phyloP scores from a whole-genome alignment of 2,888 invertebrate species.

The Doris montereyensis region DNA sequence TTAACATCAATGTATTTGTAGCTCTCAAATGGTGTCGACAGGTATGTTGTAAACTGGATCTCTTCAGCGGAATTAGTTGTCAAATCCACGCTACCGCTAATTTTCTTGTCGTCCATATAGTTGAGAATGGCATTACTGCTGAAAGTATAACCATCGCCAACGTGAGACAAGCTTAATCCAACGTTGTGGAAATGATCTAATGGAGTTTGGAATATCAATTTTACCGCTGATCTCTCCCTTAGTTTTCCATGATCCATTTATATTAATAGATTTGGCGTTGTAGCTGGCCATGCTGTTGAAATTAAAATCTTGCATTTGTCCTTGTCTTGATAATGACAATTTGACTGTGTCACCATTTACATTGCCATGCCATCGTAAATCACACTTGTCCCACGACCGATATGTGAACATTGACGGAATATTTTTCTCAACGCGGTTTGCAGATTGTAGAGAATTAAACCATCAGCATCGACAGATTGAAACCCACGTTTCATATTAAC shows the following conservation, averaged over 20 bases:
- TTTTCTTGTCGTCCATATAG: slow-evolving; percentile 37
- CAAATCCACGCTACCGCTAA: slow-evolving; percentile 35
- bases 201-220: not conserved
- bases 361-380: not conserved
- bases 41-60: not conserved
- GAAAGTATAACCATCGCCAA: slow-evolving; percentile 4
- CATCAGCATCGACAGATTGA: not conserved
- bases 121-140: not conserved
- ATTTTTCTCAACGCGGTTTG: not conserved
- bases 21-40: not conserved
- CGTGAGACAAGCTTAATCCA: slow-evolving; percentile 10
- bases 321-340: not conserved
- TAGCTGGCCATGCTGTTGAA: not conserved
- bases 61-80: not conserved
- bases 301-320: not conserved
- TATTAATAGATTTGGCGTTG: not conserved
- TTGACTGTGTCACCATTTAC: not conserved
- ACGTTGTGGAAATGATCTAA: slow-evolving; percentile 17
- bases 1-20: not conserved
- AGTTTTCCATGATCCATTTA: not conserved
- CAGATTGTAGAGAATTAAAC: not conserved
- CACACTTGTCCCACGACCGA: slow-evolving; percentile 20
- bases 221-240: not conserved
- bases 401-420: too few relatives aligned
- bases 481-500: not conserved